These are phyloP conservation scores for Drosophila antonietae DNA, from an alignment of 2,888 invertebrate genomes.

Conservation along the genomic window DNA sequence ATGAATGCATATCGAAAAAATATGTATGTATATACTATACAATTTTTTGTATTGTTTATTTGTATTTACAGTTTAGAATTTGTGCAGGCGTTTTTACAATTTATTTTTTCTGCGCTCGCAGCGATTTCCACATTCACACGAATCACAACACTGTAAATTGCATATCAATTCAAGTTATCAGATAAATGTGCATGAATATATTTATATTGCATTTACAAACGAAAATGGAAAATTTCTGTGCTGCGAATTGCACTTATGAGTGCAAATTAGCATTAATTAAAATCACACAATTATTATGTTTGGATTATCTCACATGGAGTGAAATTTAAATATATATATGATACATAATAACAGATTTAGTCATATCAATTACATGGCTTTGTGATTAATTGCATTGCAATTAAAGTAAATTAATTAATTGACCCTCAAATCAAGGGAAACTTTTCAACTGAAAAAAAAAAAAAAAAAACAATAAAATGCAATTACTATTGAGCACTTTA, in stretches of 20 bases:
- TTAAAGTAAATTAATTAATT: slow-evolving; percentile 53
- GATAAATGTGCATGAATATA: slow-evolving; percentile 15
- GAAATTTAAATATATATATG: background rate
- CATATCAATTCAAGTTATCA: slow-evolving; percentile 58
- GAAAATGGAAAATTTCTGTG: slow-evolving; percentile 26
- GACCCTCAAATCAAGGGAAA: slow-evolving; percentile 20
- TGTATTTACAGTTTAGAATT: slow-evolving; percentile 41
- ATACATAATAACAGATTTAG: slow-evolving; percentile 34
- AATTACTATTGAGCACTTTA: slow-evolving; percentile 25
- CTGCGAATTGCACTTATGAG: slow-evolving; percentile 34
- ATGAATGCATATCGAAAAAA: slow-evolving; percentile 1
- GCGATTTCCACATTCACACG: slow-evolving; percentile 41
- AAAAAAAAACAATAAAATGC: background rate
- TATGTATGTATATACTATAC: background rate
- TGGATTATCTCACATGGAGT: slow-evolving; percentile 1
- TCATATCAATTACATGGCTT: slow-evolving; percentile 39
- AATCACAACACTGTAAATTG: slow-evolving; percentile 49
- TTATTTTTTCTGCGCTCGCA: slow-evolving; percentile 49
- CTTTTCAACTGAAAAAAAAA: slow-evolving; percentile 4
- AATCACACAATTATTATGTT: slow-evolving; percentile 30
- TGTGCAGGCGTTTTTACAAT: slow-evolving; percentile 51
- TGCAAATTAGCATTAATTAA: slow-evolving; percentile 69
- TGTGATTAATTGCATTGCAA: slow-evolving; percentile 65
- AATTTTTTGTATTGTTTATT: slow-evolving; percentile 36
- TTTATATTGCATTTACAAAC: background rate